These are phyloP conservation scores for Tinamus major DNA, from an alignment of 2,797 vertebrate genomes.

Conservation along the genomic window DNA sequence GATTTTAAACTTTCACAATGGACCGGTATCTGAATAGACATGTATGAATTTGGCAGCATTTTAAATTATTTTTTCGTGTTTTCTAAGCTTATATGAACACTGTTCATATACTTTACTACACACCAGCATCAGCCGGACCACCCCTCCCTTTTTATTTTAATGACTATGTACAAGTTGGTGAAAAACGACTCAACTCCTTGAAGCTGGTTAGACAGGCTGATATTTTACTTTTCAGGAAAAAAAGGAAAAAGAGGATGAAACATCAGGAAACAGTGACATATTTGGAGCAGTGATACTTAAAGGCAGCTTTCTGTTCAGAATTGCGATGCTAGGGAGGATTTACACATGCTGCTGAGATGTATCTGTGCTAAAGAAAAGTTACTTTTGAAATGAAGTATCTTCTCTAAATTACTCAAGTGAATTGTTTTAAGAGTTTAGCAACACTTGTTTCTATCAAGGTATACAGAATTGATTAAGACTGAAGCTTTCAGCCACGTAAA, in stretches of 20 bases:
- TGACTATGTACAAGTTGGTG: constrained; percentile 52
- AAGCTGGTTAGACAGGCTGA: constrained; percentile 59
- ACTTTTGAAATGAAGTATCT: constrained; percentile 62
- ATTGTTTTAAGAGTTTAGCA: constrained; percentile 48
- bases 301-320: constrained; percentile 19
- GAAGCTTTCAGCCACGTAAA: constrained; percentile 44
- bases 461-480: constrained; percentile 16
- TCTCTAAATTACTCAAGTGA: neutral
- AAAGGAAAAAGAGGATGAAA: constrained; percentile 41
- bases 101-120: constrained; percentile 40
- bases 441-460: constrained; percentile 7
- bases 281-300: constrained; percentile 12
- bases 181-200: constrained; percentile 60
- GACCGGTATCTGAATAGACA: neutral
- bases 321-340: constrained; percentile 10
- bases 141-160: constrained; percentile 36
- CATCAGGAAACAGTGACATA: constrained; percentile 21
- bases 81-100: constrained; percentile 24
- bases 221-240: constrained; percentile 67
- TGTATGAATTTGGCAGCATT: constrained; percentile 25
- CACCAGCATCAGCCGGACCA: constrained; percentile 48
- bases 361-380: constrained; percentile 31
- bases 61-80: constrained; percentile 39
- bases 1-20: constrained; percentile 36
- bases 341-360: neutral